Base-by-base conservation (phyloP, 2,888 invertebrate species). In the Synergus japonicus region DNA sequence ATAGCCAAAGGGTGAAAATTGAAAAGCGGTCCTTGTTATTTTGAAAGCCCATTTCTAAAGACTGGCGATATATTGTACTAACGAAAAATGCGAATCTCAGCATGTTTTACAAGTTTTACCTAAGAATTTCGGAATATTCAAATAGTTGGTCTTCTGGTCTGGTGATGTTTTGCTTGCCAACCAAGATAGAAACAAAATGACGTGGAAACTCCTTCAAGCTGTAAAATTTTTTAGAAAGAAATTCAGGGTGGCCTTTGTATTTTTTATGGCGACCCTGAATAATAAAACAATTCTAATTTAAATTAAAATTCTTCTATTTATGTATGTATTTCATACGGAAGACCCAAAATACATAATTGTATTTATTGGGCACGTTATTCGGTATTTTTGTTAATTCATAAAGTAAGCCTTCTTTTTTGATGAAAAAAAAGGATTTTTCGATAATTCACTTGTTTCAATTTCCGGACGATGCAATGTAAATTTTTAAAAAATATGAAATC, bases 181-280 rank as follows among this genome's bases (percentile, higher is more conserved):
- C 86, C 86, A 88, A 84, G 83, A 88, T 86, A 82, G 88, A 88
- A 86, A 91, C 89, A 87, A 88, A 84, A 79, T 88, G 88, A 78
- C 83, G 88, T 78, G 87, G 89, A 76, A 89, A 87, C 85, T 87
- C 88, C 88, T 87, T 89, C 85, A 89, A 86, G 87, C 91, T 91
- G 85, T 83, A 87, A 82, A 86, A 69, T 73, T 73, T 2, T 15
- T 54, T 22, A 2, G 22, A 77, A 77, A 63, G 15, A 43, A 65
- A 65, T 37, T 5, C 63, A 29, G 13, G 29, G 63, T 1, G 22
- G 29, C 63, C 5, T 9, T 29, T 63, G 18, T 29, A 22, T 29
- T 10, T 69, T 41, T n/a, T 10, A 18, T 9, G 18, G 58, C 4
- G 58, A 58, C n/a, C 58, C 58, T 58, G 18, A 58, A 10, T 18